Evolutionary conservation across 2,113 vertebrate species (phyloP).

Genomic region (Azemiops feae): DNA sequence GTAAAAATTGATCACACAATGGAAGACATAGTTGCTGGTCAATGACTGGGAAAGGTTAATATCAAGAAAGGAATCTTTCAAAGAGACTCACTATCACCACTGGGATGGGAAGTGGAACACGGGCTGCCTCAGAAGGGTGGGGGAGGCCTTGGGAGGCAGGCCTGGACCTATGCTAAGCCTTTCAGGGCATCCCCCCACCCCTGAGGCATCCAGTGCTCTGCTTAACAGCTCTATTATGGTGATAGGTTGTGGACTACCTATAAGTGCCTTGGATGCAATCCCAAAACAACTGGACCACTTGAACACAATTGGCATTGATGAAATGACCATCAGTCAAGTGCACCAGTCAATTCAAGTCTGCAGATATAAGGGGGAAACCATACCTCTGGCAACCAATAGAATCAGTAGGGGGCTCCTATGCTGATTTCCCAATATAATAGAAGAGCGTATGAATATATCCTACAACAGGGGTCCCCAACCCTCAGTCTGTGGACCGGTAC

Average conservation of each 20-base stretch:
- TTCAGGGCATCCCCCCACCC: background rate
- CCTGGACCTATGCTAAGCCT: background rate
- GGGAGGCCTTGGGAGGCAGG: background rate
- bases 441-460: slow-evolving; percentile 29
- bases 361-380: slow-evolving; percentile 2
- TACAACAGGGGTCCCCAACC: slow-evolving; percentile 14
- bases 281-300: background rate
- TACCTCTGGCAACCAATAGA: slow-evolving; percentile 26
- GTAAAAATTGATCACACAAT: too few species aligned
- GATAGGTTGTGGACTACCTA: background rate
- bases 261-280: background rate
- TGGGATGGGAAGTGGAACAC: background rate
- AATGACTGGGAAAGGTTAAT: too few species aligned
- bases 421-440: slow-evolving; percentile 46
- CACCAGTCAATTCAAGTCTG: background rate
- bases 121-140: background rate
- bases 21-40: too few species aligned
- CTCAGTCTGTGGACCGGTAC: too few species aligned
- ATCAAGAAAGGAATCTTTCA: too few species aligned
- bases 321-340: background rate
- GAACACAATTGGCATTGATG: background rate
- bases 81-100: too few species aligned
- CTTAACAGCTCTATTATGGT: background rate
- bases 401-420: slow-evolving; percentile 39
- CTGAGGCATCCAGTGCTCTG: background rate